Base-by-base conservation (phyloP, 1,140 invertebrate species). In the Pseudomyrmex dendroicus region DNA sequence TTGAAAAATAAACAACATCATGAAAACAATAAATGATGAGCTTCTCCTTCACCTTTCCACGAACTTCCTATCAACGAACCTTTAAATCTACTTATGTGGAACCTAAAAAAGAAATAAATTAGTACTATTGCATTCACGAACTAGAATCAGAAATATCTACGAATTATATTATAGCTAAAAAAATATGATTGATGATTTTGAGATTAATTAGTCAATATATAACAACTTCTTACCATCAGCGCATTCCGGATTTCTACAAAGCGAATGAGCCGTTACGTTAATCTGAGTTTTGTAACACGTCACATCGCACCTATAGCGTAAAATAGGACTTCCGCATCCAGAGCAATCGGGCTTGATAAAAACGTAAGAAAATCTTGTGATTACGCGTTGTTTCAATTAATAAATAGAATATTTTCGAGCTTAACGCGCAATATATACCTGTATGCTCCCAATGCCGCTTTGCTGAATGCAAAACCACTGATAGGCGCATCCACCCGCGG, bases 381-480 rank as follows among this genome's bases (percentile, higher is more conserved):
- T 64, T 64, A 17, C 59, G 48, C 15, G 48, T 67, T 25, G 5
- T 13, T 12, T 8, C 35, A 7, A 35, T 70, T 57, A 25, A 59
- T 25, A 78, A 48, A 70, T 1, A 80, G 56, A 4, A 35, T 68
- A 57, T 52, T 20, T 20, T 54, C 35, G 20, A 12, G 4, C 13
- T 46, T 10, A 13, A 56, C 12, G 15, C 54, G 15, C 44, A 12
- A 17, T 12, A 25, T 78, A 10, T 80, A 80, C 66, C 64, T 80
- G 52, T 13, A 7, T 12, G 46, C 2, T 22, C n/a, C 44, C 50
- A 2, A 44, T 7, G 9, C 12, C 20, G 1, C 17, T 15, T 73
- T 78, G 77, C 63, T 84, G 89, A 17, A 70, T 46, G 20, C 90
- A 92, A n/a, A 90, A 87, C 91, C 92, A 92, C 20, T 57, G 48